These are phyloP conservation scores for Gadopsis marmoratus DNA, from an alignment of 2,797 vertebrate genomes.

Conservation along the genomic window DNA sequence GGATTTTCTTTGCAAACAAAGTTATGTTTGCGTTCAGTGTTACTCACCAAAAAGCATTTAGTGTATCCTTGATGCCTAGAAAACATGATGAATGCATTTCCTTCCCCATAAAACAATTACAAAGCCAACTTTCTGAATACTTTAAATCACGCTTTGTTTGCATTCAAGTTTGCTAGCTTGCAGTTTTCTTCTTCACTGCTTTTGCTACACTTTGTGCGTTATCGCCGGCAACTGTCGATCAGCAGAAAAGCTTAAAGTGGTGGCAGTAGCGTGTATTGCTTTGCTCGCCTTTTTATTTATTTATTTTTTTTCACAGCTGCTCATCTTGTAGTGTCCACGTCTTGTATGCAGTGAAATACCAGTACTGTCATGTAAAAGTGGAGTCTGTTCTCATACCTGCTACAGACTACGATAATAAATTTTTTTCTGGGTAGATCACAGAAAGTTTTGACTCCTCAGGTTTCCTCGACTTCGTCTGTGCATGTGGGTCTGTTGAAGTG, in stretches of 20 bases:
- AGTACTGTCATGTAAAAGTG: neutral
- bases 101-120: too few species aligned
- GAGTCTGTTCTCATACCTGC: slow-evolving; percentile 6
- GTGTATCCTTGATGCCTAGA: neutral
- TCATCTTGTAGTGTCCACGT: neutral
- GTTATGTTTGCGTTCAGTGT: neutral
- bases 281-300: neutral
- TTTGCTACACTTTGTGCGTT: neutral
- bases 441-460: slow-evolving; percentile 25
- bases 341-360: neutral
- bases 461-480: neutral
- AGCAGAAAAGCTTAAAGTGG: neutral
- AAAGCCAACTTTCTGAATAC: neutral
- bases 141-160: neutral
- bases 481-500: neutral
- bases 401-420: slow-evolving; percentile 2
- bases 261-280: neutral
- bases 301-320: neutral
- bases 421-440: slow-evolving; percentile 2
- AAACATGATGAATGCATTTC: neutral
- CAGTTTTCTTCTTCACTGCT: neutral
- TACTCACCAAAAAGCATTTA: neutral
- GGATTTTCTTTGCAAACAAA: neutral
- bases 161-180: neutral
- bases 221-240: neutral